Base-by-base conservation (phyloP, 1,140 invertebrate species). In the Platorchestia sp. region DNA sequence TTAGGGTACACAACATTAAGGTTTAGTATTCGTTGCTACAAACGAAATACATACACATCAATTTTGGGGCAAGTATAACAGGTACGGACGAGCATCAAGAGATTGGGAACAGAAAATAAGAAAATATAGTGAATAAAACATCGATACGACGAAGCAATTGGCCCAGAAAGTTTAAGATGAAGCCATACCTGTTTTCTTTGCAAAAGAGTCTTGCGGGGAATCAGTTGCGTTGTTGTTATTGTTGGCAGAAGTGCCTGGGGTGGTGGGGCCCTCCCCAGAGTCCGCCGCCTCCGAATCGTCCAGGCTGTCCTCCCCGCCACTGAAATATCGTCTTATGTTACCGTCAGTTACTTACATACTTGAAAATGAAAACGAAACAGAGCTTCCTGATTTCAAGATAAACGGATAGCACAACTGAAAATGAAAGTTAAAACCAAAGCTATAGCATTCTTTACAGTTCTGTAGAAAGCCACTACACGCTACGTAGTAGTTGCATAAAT, bases 171-270 rank as follows among this genome's bases (percentile, higher is more conserved):
- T 89, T 6, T 5, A 44, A 89, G 6, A 40, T n/a, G 43, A 40
- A 93, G 45, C 91, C 91, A 44, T 45, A 93, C 91, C 91, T 44
- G 91, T 93, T 44, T 93, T 93, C 91, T 93, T 93, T 19, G 43
- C 43, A 41, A 93, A 93, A 0, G 91, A 45, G 45, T 93, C 91
- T 45, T 93, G 43, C 0, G 91, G 91, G 0, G 91, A 93, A 40
- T 93, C 91, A 10, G 43, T 93, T 19, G 91, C 40, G 40, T 93
- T 93, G 40, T 93, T 93, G 91, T 93, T 93, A 40, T 93, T 93
- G 91, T 93, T 93, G 91, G 91, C 91, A 3, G 91, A 45, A 45
- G 91, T 45, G 45, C 43, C 43, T 10, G 91, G 91, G 10, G 91
- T 93, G 14, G 91, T 45, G 44, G 45, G 91, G 45, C 91, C 43